Percentiles rank a stretch among this genome's conserved stretches.
These are phyloP conservation scores for Cydia strobilella DNA, from an alignment of 1,140 invertebrate genomes.

Conservation along the genomic window DNA sequence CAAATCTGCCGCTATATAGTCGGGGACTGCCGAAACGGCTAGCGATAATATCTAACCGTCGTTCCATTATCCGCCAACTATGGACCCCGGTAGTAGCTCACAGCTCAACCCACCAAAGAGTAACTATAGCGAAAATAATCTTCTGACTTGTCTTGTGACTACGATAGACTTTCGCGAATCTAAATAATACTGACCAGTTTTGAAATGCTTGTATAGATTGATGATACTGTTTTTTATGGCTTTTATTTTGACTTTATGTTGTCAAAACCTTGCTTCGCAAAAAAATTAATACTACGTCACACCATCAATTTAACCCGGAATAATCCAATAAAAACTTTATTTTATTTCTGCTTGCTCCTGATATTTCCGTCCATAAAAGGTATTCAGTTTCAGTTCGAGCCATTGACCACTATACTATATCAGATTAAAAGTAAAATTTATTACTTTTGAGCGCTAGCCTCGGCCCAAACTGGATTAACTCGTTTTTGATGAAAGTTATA, in stretches of 20 bases:
- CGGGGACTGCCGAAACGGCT: too few relatives aligned
- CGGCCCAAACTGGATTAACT: conserved; percentile 31
- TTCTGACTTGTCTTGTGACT: too few relatives aligned
- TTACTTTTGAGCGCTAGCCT: conserved; percentile 30
- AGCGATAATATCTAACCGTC: too few relatives aligned
- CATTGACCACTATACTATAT: conserved; percentile 33
- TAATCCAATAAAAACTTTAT: conserved; percentile 6
- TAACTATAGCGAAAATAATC: too few relatives aligned
- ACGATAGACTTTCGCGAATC: too few relatives aligned
- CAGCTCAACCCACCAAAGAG: too few relatives aligned
- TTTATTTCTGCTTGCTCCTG: conserved; percentile 25
- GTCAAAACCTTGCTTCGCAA: background rate
- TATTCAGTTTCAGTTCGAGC: conserved; percentile 33
- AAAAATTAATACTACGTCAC: background rate
- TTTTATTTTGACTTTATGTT: background rate
- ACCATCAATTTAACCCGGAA: background rate
- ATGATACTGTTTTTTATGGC: background rate
- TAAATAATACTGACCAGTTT: too few relatives aligned
- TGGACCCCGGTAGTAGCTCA: too few relatives aligned
- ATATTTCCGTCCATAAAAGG: conserved; percentile 30
- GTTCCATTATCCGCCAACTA: too few relatives aligned
- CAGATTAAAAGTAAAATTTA: conserved; percentile 35
- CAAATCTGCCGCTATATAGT: too few relatives aligned
- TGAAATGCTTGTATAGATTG: too few relatives aligned
- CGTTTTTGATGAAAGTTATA: conserved; percentile 21